These are phyloP conservation scores for Homarus americanus DNA, from an alignment of 1,140 invertebrate species.

Conservation along the genomic window DNA sequence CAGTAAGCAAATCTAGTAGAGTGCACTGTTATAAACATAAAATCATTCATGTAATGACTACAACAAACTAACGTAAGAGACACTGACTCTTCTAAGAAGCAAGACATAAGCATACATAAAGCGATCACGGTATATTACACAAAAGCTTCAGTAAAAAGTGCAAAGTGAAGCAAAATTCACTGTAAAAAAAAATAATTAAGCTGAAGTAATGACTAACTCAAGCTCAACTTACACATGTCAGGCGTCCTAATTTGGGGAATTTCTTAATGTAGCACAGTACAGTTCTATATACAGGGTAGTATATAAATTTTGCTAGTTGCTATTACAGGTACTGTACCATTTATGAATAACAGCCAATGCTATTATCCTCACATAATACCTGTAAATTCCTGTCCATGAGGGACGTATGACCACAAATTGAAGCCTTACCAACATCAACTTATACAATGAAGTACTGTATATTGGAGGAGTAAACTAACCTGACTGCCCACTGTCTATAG, in stretches of 20 bases:
- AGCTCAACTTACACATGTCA: background rate
- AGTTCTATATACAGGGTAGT: too few relatives aligned
- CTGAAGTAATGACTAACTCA: background rate
- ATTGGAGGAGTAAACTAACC: constrained; percentile 30
- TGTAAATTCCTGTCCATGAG: background rate
- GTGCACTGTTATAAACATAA: background rate
- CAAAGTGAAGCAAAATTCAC: background rate
- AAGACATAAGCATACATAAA: background rate
- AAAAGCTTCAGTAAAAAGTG: background rate
- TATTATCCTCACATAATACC: background rate
- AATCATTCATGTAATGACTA: background rate
- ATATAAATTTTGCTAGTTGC: too few relatives aligned
- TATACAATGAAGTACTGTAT: background rate
- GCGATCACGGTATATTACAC: background rate
- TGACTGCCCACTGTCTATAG: constrained; percentile 75
- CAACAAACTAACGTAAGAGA: background rate
- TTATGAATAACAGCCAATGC: background rate
- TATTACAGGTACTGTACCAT: too few relatives aligned
- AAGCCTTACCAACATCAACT: background rate
- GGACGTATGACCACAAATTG: background rate
- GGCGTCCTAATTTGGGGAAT: background rate
- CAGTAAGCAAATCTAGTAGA: background rate
- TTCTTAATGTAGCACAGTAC: too few relatives aligned
- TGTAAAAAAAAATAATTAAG: background rate
- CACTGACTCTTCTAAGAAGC: background rate